Base-by-base conservation (phyloP, 2,888 invertebrate genomes). In the Argyra leucocephala region DNA sequence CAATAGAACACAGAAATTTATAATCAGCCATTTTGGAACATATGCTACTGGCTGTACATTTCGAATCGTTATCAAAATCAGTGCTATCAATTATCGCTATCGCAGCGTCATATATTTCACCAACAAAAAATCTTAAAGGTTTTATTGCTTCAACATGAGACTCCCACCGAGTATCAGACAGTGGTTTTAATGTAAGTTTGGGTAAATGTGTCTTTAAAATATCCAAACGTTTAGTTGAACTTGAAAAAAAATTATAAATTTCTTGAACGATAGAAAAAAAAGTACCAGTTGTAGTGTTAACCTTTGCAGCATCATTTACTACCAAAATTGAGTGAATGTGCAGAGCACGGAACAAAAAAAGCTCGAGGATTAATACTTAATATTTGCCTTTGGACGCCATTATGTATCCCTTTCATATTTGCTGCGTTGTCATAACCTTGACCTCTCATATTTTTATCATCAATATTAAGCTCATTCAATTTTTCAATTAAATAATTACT, bases 371-470 rank as follows among this genome's bases (percentile, higher is more conserved):
- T 60, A 60, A 60, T 60, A 24, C 24, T 18, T 24, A 60, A 24
- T 24, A 60, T 60, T 60, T 18, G 23, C 24, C 60, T 60, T 60
- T 60, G 60, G 24, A 60, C 60, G 18, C 60, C 60, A 15, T 24
- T 24, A 24, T 18, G 23, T 60, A 24, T 24, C 18, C 60, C 60
- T 60, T 60, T 60, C 60, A 60, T 60, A 60, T 60, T 60, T 23
- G 60, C 24, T 23, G 24, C 60, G 24, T 60, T 60, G 24, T 60
- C 60, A 60, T 60, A 60, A 5, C 60, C 60, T 60, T 60, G 60
- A 15, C 60, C 24, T 60, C 60, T 60, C 60, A 60, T 60, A 60
- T 60, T 24, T 60, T 60, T n/a, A n/a, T n/a, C n/a, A n/a, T n/a
- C n/a, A n/a, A n/a, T n/a, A n/a, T n/a, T n/a, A n/a, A n/a, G n/a